Base-by-base conservation (phyloP, 2,113 vertebrate genomes). In the Siphamia tubifer region DNA sequence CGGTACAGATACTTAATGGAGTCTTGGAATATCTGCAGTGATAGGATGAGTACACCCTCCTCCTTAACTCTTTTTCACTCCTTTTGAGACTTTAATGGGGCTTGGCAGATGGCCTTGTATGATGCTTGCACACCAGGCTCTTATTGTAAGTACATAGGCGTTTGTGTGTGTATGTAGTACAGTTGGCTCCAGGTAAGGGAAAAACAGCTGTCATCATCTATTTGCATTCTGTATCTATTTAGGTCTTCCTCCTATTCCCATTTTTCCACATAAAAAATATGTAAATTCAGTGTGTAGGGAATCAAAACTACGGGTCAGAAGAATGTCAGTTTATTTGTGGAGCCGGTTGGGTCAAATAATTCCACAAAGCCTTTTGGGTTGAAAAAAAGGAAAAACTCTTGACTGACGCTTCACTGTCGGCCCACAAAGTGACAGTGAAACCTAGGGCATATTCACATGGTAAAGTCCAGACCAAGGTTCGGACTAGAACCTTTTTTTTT, bases 81-180 rank as follows among this genome's bases (percentile, higher is more conserved):
- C 38, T 20, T 56, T 28, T 5, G 1, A 25, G 55, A 15, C 9
- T 21, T 2, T 55, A 20, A 31, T 28, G 6, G 24, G 27, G 32
- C 27, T 49, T 42, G 52, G 64, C 61, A 66, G 51, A 74, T 52
- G 53, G 63, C 54, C 40, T 49, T 56, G 60, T 57, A 45, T 42
- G 55, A 58, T 66, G n/a, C 45, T 45, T 52, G n/a, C 32, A 19
- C 30, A 55, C 56, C 12, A 24, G 61, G 54, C 32, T 30, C 15
- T 8, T 49, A 56, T 6, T 30, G 24, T 23, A 1, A 19, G 38
- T 35, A 30, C 30, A 38, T 34, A 19, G 36, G 27, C 21, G 13
- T 42, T 23, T 20, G 39, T 13, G n/a, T 49, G 38, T 62, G 48
- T 42, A 10, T 30, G 27, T 63, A 7, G n/a, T 55, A 30, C 20